Evolutionary conservation across 2,888 invertebrate species (phyloP), one percentile per base, ranked within the genome.

Genomic region (Incurvaria masculella): DNA sequence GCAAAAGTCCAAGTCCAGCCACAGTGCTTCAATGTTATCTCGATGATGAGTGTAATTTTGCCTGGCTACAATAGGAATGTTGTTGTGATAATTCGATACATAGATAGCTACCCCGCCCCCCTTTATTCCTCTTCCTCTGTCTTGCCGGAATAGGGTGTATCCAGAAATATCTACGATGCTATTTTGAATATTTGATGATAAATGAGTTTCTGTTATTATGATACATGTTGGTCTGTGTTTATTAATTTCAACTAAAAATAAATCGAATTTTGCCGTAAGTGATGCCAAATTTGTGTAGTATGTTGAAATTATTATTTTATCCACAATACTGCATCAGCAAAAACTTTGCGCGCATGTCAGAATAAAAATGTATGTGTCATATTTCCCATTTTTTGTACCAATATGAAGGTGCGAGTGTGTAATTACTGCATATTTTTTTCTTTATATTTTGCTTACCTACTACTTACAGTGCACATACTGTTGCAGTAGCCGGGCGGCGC

Each of bases 231-330:
- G 50, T 45, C 42, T 47, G 38, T 45, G 26, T 17, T 26, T 50
- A 45, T 45, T 26, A 39, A 50, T 21, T 21, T 47, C 45, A 18
- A 42, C 14, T 19, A 50, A 21, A 44, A 50, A 27, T 26, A 50
- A 48, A 40, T 48, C 48, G 46, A 45, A 42, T 50, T 50, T 50
- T 40, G 50, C 50, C 48, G 45, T 48, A 21, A 50, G 42, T 18
- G 50, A 50, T 43, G 50, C 48, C 50, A 50, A 39, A 45, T 50
- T 50, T 45, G 50, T 50, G 16, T 50, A 50, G 18, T n/a, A n/a
- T n/a, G n/a, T n/a, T n/a, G n/a, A n/a, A n/a, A n/a, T n/a, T n/a
- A n/a, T n/a, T n/a, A n/a, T n/a, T n/a, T n/a, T n/a, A n/a, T n/a
- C n/a, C n/a, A n/a, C n/a, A n/a, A n/a, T n/a, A n/a, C n/a, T n/a